phyloP scores from a whole-genome alignment of 2,888 invertebrate species.

The Ischnura elegans region DNA sequence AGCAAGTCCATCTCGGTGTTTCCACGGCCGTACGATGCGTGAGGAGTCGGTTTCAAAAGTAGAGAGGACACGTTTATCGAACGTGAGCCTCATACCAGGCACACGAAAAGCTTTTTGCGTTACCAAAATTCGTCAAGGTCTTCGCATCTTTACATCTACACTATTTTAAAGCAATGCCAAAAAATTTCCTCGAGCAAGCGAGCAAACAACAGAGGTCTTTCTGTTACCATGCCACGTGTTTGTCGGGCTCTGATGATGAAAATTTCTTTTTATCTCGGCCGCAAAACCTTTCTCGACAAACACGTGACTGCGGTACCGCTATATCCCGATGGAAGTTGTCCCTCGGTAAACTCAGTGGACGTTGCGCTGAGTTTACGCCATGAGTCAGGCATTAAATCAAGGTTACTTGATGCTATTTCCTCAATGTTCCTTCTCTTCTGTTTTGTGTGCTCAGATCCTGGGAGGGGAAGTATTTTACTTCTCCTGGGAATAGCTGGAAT shows the following conservation, averaged over 20 bases:
- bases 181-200: background rate
- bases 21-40: too few relatives aligned
- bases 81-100: background rate
- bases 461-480: background rate
- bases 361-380: background rate
- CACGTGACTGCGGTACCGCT: background rate
- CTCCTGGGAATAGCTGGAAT: background rate
- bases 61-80: too few relatives aligned
- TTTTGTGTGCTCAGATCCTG: background rate
- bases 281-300: background rate
- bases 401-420: background rate
- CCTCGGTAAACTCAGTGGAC: background rate
- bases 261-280: background rate
- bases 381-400: background rate
- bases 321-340: constrained; percentile 4
- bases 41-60: too few relatives aligned
- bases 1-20: too few relatives aligned
- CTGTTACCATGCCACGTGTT: background rate
- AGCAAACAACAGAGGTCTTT: background rate
- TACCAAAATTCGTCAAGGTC: background rate
- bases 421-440: background rate
- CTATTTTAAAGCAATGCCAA: background rate
- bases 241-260: background rate
- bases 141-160: background rate
- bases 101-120: background rate